Percentiles rank a stretch among this genome's conserved stretches.
Conservation (phyloP, 2,797 vertebrate genomes). For the Sebastiscus tertius region DNA sequence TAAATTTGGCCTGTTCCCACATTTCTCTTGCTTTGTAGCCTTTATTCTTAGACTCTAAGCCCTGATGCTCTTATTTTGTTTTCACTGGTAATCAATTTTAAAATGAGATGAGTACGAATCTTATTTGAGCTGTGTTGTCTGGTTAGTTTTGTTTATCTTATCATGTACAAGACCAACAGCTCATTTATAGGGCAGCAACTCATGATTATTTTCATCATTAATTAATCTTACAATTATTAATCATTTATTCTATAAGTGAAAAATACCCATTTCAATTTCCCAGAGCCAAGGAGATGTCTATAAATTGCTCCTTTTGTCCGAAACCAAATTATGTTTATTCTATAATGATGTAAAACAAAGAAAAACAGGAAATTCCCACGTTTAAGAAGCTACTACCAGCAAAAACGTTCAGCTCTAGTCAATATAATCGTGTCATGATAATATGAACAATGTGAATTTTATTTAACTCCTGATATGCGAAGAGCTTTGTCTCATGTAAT, state of each 20-base stretch:
- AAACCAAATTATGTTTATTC: neutral
- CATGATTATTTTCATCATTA: neutral
- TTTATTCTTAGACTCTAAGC: neutral
- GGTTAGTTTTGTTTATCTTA: neutral
- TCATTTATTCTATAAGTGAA: neutral
- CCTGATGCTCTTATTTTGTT: neutral
- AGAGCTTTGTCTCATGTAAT: neutral
- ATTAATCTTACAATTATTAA: neutral
- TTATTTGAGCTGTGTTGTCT: neutral
- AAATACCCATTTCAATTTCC: neutral
- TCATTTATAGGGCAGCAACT: neutral
- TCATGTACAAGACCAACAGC: neutral
- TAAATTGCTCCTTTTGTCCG: neutral
- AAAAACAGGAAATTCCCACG: neutral
- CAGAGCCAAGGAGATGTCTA: neutral
- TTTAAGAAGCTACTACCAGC: neutral
- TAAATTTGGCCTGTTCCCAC: slow-evolving; percentile 40
- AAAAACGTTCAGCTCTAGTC: neutral
- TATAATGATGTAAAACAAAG: neutral
- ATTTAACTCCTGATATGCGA: neutral
- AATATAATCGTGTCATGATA: neutral
- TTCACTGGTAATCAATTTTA: neutral
- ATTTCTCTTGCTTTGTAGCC: slow-evolving; percentile 27
- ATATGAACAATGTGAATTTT: neutral
- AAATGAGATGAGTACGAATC: neutral